Percentiles rank a stretch among this genome's conserved stretches.
Conservation (phyloP, 2,113 vertebrate species). For the Toxotes chatareus region DNA sequence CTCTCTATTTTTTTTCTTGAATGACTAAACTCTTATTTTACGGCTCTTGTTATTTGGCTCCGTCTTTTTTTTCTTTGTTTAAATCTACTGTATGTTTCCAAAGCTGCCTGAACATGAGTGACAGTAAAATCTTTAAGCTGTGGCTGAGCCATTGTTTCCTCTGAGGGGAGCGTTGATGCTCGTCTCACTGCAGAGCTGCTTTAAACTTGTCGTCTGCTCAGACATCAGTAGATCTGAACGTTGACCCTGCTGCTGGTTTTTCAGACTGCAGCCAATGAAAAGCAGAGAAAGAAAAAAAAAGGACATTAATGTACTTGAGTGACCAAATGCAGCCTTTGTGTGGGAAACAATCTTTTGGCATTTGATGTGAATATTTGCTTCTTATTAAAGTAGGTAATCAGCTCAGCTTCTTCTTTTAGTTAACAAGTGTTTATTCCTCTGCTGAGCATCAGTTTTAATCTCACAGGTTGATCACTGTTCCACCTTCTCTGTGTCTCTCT, state of each 20-base stretch:
- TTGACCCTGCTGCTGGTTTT: constrained; percentile 20
- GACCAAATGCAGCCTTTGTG: background rate
- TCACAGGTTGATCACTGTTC: constrained; percentile 7
- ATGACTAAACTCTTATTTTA: background rate
- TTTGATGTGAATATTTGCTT: background rate
- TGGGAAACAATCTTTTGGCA: too few relatives aligned
- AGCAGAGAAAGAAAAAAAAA: background rate
- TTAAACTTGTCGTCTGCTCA: constrained; percentile 18
- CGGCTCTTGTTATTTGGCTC: background rate
- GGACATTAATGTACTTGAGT: background rate
- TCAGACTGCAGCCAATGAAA: constrained; percentile 12
- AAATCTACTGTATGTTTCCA: background rate
- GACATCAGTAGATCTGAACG: constrained; percentile 15
- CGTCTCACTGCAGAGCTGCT: constrained; percentile 16
- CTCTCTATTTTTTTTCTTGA: background rate
- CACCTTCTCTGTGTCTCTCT: background rate
- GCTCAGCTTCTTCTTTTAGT: background rate
- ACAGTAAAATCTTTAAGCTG: constrained; percentile 11
- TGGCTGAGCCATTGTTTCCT: constrained; percentile 39
- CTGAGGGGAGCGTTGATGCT: background rate
- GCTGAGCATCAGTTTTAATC: constrained; percentile 19
- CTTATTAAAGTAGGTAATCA: background rate
- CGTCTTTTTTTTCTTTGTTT: background rate
- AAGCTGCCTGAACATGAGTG: constrained; percentile 5
- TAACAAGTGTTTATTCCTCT: background rate